Base-by-base conservation (phyloP, 1,140 invertebrate species). In the Chironomus striatipennis region DNA sequence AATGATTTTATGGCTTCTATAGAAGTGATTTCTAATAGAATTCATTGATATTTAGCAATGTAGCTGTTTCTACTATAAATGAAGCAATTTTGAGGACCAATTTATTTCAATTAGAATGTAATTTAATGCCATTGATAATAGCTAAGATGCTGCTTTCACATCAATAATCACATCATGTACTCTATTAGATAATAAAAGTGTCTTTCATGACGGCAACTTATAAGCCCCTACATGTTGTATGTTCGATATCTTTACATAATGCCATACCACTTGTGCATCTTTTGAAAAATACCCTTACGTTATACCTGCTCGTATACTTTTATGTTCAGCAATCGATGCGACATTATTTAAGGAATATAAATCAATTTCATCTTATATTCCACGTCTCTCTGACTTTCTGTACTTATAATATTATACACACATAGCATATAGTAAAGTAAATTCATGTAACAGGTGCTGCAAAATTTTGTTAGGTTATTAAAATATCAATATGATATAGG, bases 401-500 rank as follows among this genome's bases (percentile, higher is more conserved):
- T 57, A n/a, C 24, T 34, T 34, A 34, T 34, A 34, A 34, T 34
- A 34, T 34, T 2, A 34, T 57, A 57, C 15, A 47, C 43, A 47
- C 8, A 15, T 9, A 47, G 43, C 8, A 47, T 10, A 9, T 47
- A 15, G 43, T 47, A 47, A 47, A 47, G 43, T 67, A 15, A 15
- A 18, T 70, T 18, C 17, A 70, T 70, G 65, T 70, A 70, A 70
- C 65, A 70, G 65, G 65, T 70, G 65, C 18, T 21, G 65, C 12
- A 20, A 70, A 70, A 70, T 70, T 70, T 70, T 21, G 65, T 21
- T 18, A 21, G 65, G 65, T 70, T 70, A 70, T 70, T 70, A 70
- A 70, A 70, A 70, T 70, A 70, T 70, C 65, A 70, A 70, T 70
- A 21, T 57, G n/a, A 57, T 57, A 57, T 57, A 57, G 12, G 24